Conservation (phyloP, 2,888 invertebrate species). For the Drosophila peninsularis region DNA sequence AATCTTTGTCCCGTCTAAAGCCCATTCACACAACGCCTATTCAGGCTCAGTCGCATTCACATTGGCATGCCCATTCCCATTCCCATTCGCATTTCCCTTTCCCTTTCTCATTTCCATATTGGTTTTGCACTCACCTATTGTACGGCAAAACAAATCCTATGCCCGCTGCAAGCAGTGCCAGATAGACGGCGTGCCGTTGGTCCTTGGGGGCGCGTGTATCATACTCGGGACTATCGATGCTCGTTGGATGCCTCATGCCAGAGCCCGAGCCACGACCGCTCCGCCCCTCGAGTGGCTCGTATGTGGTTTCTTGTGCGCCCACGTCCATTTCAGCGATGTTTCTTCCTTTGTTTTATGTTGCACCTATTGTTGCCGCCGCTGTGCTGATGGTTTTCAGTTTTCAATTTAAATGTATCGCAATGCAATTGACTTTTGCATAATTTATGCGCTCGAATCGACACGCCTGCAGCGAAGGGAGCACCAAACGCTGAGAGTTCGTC, state of each 20-base stretch:
- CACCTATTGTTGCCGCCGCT: constrained; percentile 16
- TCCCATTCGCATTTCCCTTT: neutral
- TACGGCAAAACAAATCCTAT: constrained; percentile 96
- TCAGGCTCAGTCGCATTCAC: neutral
- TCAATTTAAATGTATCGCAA: constrained; percentile 20
- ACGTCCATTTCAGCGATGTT: constrained; percentile 53
- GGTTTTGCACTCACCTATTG: constrained; percentile 89
- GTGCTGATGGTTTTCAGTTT: neutral
- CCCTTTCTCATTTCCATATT: neutral
- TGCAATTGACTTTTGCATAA: constrained; percentile 53
- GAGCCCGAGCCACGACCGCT: constrained; percentile 43
- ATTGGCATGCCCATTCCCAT: neutral
- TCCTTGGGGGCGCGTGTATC: constrained; percentile 84
- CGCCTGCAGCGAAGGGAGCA: constrained; percentile 26
- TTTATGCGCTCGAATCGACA: constrained; percentile 40
- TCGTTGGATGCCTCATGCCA: constrained; percentile 72
- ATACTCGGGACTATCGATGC: constrained; percentile 84
- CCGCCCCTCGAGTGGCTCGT: constrained; percentile 84
- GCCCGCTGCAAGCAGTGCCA: constrained; percentile 90
- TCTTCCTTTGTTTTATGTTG: constrained; percentile 1
- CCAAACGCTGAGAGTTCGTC: constrained; percentile 22
- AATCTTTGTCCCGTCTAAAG: constrained; percentile 23
- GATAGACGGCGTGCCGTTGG: constrained; percentile 83
- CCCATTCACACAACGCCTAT: constrained; percentile 13
- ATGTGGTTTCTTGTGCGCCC: constrained; percentile 83